Conservation (phyloP, 2,888 invertebrate species). For the Boloria selene region DNA sequence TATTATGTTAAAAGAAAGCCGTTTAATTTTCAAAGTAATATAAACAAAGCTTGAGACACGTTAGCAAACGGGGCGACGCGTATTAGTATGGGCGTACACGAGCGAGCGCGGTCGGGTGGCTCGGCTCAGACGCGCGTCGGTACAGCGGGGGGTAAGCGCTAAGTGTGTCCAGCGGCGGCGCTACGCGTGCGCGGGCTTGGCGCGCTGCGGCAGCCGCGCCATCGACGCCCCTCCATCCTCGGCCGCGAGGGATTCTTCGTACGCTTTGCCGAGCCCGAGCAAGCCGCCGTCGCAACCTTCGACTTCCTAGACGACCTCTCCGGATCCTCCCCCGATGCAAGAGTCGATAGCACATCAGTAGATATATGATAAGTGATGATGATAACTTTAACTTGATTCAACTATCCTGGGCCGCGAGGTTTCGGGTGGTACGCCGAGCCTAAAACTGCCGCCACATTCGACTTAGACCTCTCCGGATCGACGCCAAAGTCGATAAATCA, state of each 20-base stretch:
- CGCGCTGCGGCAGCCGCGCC: constrained; percentile 77
- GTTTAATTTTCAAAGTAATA: no score
- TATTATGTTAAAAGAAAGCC: no score
- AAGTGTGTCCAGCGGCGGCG: constrained; percentile 81
- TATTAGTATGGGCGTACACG: constrained; percentile 29
- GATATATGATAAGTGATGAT: constrained; percentile 13
- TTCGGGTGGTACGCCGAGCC: constrained; percentile 89
- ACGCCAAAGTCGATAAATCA: constrained; percentile 63
- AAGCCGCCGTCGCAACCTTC: constrained; percentile 87
- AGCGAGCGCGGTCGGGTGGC: constrained; percentile 44
- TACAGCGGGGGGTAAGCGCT: constrained; percentile 65
- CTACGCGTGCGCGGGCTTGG: constrained; percentile 81
- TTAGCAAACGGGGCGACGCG: constrained; percentile 36
- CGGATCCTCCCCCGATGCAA: constrained; percentile 72
- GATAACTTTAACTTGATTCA: constrained; percentile 63
- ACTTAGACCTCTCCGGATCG: constrained; percentile 85
- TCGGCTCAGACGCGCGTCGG: constrained; percentile 49
- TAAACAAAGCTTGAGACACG: no score
- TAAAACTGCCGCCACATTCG: constrained; percentile 89
- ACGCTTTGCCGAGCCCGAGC: constrained; percentile 89
- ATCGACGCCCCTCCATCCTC: constrained; percentile 87
- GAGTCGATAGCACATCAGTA: constrained; percentile 50
- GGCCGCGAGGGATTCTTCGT: constrained; percentile 87
- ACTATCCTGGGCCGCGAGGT: constrained; percentile 89
- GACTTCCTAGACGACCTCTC: constrained; percentile 89